Evolutionary conservation across 1,140 invertebrate species (phyloP), one percentile per base, ranked within the genome.

Genomic region (Diabrotica undecimpunctata): DNA sequence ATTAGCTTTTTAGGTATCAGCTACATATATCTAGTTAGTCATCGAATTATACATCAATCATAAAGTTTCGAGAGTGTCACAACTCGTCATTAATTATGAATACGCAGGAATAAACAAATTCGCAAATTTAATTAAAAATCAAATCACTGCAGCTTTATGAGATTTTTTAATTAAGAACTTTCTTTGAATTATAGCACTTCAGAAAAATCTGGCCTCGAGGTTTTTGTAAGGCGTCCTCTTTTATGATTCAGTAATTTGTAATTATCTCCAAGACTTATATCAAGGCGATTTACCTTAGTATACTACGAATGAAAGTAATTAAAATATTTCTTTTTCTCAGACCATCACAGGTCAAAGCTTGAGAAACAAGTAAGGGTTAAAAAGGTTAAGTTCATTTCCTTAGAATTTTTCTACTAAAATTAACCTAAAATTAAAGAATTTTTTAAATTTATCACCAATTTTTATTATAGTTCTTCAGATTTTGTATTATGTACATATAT

Each of bases 131-230:
- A 46, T 46, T 46, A 46, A 46, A 46, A 46, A 46, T 46, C 41
- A 46, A 46, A 46, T 46, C 41, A 46, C 8, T 46, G 41, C 41
- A 10, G 41, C 8, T 46, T 46, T n/a, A 46, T 46, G 41, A 46
- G 41, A 46, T 46, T 46, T 46, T 46, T 46, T 46, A 46, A 46
- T 46, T 46, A 46, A 46, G 41, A 46, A 46, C 8, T 46, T 46
- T 46, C 41, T 46, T 46, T 46, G 41, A 46, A 46, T 46, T 46
- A 46, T 46, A 6, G 41, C 41, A 46, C 41, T 46, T 46, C 41
- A 10, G n/a, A 10, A 46, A n/a, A 46, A 46, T 46, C 8, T n/a
- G 41, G 41, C 8, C 41, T 46, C 8, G 41, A 46, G n/a, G 8
- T 46, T 46, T 46, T 46, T 46, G 41, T 10, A n/a, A 10, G n/a